These are phyloP conservation scores for Platanista minor DNA, from an alignment of 2,113 vertebrate genomes.

Conservation along the genomic window DNA sequence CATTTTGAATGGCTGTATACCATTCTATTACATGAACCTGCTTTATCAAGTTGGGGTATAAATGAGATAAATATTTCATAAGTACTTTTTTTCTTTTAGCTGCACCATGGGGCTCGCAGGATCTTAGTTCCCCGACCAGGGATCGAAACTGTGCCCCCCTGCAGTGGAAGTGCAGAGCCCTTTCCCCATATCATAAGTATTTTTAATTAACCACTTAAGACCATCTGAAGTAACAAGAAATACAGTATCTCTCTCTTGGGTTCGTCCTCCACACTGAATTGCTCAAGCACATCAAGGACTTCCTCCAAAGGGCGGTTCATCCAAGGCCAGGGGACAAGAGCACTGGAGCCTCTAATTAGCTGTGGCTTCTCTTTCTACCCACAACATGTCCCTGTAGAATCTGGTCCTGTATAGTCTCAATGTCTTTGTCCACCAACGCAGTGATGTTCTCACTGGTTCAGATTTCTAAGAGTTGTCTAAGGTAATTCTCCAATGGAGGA, in stretches of 20 bases:
- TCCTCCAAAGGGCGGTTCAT: background rate
- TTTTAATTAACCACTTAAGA: background rate
- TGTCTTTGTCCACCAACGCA: background rate
- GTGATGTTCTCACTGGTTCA: background rate
- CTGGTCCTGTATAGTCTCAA: background rate
- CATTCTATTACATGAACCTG: background rate
- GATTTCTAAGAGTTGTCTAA: background rate
- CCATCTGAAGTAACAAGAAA: background rate
- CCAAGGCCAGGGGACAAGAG: background rate
- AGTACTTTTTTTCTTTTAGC: background rate
- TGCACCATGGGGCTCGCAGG: too few relatives aligned
- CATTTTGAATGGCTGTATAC: background rate
- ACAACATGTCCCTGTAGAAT: background rate
- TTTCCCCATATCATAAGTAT: background rate
- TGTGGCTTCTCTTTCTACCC: background rate
- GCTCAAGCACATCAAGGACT: background rate
- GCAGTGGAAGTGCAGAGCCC: too few relatives aligned
- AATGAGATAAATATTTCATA: conserved; percentile 9
- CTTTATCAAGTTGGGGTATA: background rate
- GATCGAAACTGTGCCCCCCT: too few relatives aligned
- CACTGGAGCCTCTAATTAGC: background rate
- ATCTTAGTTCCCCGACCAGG: too few relatives aligned
- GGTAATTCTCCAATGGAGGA: background rate
- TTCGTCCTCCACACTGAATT: background rate
- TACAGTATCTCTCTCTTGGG: background rate